Percentiles rank a stretch among this genome's conserved stretches.
phyloP scores from a whole-genome alignment of 2,888 invertebrate species.

The Halictus quadricinctus region DNA sequence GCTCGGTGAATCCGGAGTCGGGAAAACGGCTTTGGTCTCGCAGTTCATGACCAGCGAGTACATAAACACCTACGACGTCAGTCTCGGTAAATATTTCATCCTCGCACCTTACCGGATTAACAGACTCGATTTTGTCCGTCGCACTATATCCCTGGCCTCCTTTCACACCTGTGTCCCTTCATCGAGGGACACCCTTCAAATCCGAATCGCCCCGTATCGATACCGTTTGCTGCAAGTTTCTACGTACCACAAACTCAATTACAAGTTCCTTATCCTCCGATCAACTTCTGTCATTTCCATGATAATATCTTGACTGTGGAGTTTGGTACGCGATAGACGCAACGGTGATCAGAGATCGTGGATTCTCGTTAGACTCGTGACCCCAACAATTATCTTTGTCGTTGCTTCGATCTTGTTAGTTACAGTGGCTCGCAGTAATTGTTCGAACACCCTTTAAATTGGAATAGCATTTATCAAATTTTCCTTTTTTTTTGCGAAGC shows the following conservation, averaged over 20 bases:
- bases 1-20: conserved; percentile 93
- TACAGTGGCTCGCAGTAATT: neutral
- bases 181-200: neutral
- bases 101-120: neutral
- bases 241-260: neutral
- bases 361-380: neutral
- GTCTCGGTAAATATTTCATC: conserved; percentile 87
- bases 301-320: conserved; percentile 4
- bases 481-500: neutral
- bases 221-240: neutral
- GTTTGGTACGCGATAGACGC: neutral
- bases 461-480: neutral
- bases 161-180: neutral
- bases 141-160: neutral
- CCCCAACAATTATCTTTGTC: neutral
- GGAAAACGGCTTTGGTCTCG: conserved; percentile 94
- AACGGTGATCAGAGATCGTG: neutral
- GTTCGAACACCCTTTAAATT: neutral
- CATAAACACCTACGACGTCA: conserved; percentile 97
- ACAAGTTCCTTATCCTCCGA: conserved; percentile 6
- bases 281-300: neutral
- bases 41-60: conserved; percentile 98
- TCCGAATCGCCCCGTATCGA: neutral
- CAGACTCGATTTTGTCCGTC: neutral
- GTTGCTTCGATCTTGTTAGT: neutral